These are phyloP conservation scores for Cylloceria caligata DNA, from an alignment of 2,888 invertebrate genomes.

Conservation along the genomic window DNA sequence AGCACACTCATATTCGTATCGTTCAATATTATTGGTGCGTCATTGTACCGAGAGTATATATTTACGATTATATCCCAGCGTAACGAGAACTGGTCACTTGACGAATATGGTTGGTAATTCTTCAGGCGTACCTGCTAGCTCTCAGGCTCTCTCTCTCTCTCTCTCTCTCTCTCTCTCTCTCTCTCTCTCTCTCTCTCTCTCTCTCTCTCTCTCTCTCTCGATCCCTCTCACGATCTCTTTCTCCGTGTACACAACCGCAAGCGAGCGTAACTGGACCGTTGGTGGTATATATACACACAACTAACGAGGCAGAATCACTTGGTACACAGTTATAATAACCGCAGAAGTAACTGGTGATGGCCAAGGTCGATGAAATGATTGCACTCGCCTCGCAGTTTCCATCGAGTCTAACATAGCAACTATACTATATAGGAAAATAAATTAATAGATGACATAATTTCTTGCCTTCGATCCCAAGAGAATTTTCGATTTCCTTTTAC, in stretches of 20 bases:
- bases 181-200: no score
- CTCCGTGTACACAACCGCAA: background rate
- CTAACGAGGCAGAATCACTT: constrained; percentile 1
- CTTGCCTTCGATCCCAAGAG: constrained; percentile 4
- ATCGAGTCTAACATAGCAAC: no score
- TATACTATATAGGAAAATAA: background rate
- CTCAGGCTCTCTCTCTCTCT: no score
- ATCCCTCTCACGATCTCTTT: no score
- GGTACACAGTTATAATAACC: constrained; percentile 10
- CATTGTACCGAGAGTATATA: no score
- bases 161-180: no score
- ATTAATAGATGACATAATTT: constrained; percentile 35
- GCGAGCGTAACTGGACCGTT: background rate
- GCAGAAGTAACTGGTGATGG: background rate
- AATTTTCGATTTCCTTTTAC: constrained; percentile 2
- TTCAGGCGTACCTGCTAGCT: background rate
- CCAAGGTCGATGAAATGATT: constrained; percentile 41
- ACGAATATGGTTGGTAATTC: background rate
- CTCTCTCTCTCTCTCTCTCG: no score
- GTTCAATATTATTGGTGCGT: no score
- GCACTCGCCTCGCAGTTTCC: background rate
- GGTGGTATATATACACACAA: background rate
- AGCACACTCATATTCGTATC: no score
- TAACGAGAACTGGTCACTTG: background rate
- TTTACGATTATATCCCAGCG: no score